These are phyloP conservation scores for Ectropis grisescens DNA, from an alignment of 1,140 invertebrate species.

Conservation along the genomic window DNA sequence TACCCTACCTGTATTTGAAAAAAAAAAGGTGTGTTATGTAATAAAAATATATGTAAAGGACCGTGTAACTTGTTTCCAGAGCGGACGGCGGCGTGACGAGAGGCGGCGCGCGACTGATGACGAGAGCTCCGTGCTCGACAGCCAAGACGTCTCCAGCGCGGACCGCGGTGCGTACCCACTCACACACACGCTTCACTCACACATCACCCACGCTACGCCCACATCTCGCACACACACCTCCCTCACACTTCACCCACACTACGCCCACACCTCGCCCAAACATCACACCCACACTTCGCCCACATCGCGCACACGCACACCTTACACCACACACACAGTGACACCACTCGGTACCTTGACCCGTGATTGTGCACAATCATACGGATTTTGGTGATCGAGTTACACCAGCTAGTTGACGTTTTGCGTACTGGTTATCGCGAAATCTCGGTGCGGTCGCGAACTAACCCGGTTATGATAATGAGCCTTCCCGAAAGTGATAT, in stretches of 20 bases:
- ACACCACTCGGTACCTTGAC: no score
- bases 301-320: neutral
- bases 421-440: no score
- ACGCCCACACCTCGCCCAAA: slow-evolving; percentile 1
- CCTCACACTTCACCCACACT: slow-evolving; percentile 1
- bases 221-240: neutral
- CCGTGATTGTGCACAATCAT: no score
- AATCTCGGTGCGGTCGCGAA: no score
- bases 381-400: no score
- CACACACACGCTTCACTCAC: slow-evolving; percentile 1
- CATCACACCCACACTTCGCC: neutral
- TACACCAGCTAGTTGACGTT: no score
- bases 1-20: no score
- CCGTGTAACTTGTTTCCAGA: slow-evolving; percentile 25
- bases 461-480: no score
- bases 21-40: no score
- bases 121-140: slow-evolving; percentile 84
- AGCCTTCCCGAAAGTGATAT: no score
- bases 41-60: no score
- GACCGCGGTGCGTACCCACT: slow-evolving; percentile 74
- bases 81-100: slow-evolving; percentile 72
- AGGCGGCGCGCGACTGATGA: slow-evolving; percentile 81
- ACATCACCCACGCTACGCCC: slow-evolving; percentile 1
- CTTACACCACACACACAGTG: neutral
- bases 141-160: slow-evolving; percentile 82